A percentile compares a stretch with the other conserved stretches of the same genome.
These are phyloP conservation scores for Diadema setosum DNA, from an alignment of 35 echinoderm and acorn worm species.

Conservation along the genomic window DNA sequence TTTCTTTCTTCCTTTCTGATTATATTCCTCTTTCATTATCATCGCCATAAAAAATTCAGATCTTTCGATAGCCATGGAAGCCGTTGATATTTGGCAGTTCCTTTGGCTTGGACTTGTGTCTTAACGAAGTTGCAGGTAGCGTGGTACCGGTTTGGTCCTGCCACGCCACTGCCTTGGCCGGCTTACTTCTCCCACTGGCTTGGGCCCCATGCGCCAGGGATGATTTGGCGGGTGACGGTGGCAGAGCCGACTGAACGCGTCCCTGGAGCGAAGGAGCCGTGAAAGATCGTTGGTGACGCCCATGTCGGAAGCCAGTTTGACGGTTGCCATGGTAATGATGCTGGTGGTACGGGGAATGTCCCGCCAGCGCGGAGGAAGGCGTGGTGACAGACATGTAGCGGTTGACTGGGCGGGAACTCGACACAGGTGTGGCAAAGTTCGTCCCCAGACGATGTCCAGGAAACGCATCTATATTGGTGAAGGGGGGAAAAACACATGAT, in stretches of 20 bases:
- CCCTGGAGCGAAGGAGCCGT: not conserved
- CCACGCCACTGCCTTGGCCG: constrained; percentile 7
- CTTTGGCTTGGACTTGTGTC: no score
- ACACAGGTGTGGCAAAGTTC: not conserved
- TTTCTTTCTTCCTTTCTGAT: not conserved
- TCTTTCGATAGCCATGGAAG: not conserved
- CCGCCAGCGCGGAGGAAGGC: not conserved
- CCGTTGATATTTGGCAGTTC: not conserved
- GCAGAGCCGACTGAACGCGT: not conserved
- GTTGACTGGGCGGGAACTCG: not conserved
- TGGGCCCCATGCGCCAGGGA: not conserved
- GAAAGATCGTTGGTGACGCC: not conserved
- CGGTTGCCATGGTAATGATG: not conserved
- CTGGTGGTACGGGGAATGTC: not conserved
- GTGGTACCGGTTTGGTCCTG: not conserved
- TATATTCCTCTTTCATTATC: not conserved
- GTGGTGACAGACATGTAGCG: not conserved
- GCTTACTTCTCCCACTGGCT: not conserved
- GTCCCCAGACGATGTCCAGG: not conserved
- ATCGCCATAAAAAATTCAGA: not conserved
- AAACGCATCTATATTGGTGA: not conserved
- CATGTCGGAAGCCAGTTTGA: not conserved
- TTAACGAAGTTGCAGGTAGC: not conserved
- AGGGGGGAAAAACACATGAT: not conserved
- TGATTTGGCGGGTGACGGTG: not conserved